Percentiles rank a stretch among this genome's conserved stretches.
These are phyloP conservation scores for Tylochromis polylepis DNA, from an alignment of 2,113 vertebrate genomes.

Conservation along the genomic window DNA sequence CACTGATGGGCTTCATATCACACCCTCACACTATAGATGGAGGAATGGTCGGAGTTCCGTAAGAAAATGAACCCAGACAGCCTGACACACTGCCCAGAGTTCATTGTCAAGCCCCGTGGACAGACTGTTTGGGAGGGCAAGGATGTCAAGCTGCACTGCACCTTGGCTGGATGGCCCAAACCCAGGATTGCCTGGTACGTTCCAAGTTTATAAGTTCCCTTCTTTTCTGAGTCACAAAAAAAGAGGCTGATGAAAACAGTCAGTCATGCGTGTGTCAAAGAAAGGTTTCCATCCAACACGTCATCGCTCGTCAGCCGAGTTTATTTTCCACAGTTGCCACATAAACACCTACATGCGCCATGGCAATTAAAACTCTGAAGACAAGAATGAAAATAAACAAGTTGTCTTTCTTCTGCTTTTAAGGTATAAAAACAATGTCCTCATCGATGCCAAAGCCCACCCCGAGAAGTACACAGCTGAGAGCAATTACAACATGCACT, in stretches of 20 bases:
- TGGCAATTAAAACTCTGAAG: neutral
- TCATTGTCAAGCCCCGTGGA: constrained; percentile 86
- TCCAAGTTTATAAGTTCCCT: neutral
- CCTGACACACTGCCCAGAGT: constrained; percentile 86
- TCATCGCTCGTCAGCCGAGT: neutral
- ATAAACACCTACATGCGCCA: neutral
- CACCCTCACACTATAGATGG: constrained; percentile 68
- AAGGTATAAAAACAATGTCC: constrained; percentile 98
- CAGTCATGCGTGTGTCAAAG: neutral
- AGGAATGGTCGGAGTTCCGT: constrained; percentile 85
- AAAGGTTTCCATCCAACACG: constrained; percentile 1
- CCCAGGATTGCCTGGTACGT: constrained; percentile 77
- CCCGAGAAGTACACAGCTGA: constrained; percentile 85
- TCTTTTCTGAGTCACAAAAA: neutral
- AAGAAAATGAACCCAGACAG: constrained; percentile 89
- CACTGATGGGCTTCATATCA: neutral
- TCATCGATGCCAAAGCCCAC: constrained; percentile 82
- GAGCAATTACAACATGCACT: constrained; percentile 92
- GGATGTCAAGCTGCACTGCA: constrained; percentile 86
- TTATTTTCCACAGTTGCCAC: neutral
- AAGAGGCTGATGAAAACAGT: neutral
- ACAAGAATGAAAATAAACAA: neutral
- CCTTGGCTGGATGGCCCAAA: constrained; percentile 91
- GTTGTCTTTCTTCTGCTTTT: constrained; percentile 2
- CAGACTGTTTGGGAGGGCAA: constrained; percentile 94